phyloP scores from a whole-genome alignment of 2,888 invertebrate species.

The Acanthacorydalis orientalis region DNA sequence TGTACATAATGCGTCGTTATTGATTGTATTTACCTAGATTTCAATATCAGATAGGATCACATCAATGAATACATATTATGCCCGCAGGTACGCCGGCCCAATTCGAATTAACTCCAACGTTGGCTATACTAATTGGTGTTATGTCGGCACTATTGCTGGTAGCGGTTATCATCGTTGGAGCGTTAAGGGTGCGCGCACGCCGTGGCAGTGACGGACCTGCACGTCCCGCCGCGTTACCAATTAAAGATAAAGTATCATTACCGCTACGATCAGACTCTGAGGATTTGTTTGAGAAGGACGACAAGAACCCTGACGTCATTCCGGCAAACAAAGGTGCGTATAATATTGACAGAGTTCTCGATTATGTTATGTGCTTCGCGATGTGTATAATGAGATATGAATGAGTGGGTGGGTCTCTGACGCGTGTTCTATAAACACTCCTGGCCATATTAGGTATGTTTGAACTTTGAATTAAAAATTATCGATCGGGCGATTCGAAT shows the following conservation, averaged over 20 bases:
- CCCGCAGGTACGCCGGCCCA: slow-evolving; percentile 31
- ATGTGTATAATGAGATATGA: no score
- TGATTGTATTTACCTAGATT: no score
- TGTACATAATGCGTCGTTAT: no score
- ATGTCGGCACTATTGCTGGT: slow-evolving; percentile 51
- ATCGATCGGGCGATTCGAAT: no score
- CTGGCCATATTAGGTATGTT: no score
- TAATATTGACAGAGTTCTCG: background rate
- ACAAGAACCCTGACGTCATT: slow-evolving; percentile 78
- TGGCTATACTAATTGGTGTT: slow-evolving; percentile 52
- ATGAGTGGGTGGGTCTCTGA: no score
- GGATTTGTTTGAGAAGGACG: slow-evolving; percentile 60
- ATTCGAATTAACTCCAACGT: slow-evolving; percentile 35
- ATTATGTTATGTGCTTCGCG: no score
- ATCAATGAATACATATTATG: slow-evolving; percentile 5
- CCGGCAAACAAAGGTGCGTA: slow-evolving; percentile 68
- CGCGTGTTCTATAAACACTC: no score
- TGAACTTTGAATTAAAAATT: no score
- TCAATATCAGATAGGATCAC: slow-evolving; percentile 15
- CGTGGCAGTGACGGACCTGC: slow-evolving; percentile 29
- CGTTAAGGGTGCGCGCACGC: slow-evolving; percentile 40
- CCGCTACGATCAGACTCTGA: slow-evolving; percentile 44
- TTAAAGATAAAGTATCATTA: slow-evolving; percentile 49
- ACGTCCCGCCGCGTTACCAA: slow-evolving; percentile 28
- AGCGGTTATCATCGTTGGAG: slow-evolving; percentile 40